Conservation (phyloP, 2,888 invertebrate species). For the Drosophila paramelanica region DNA sequence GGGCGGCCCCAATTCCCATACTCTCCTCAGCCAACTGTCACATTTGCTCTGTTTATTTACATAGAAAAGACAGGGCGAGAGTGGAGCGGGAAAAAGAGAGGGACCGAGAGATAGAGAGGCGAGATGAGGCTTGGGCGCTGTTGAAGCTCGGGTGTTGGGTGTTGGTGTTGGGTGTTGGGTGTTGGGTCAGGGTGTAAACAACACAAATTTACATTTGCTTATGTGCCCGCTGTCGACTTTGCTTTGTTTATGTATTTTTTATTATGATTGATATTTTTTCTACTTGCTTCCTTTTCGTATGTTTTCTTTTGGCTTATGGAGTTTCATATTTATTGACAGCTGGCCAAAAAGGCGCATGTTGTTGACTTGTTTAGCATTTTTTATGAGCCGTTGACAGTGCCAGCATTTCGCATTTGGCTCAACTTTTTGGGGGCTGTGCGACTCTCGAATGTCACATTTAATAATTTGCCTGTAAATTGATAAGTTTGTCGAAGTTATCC, state of each 20-base stretch:
- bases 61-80: not conserved
- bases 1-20: slow-evolving; percentile 21
- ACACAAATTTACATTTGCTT: slow-evolving; percentile 65
- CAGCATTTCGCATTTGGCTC: slow-evolving; percentile 39
- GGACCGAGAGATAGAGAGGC: not conserved
- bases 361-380: slow-evolving; percentile 72
- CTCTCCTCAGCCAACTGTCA: slow-evolving; percentile 55
- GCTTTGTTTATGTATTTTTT: slow-evolving; percentile 72
- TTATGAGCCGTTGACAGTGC: slow-evolving; percentile 61
- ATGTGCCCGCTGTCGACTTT: slow-evolving; percentile 60
- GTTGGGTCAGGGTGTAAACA: slow-evolving; percentile 27
- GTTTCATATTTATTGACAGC: slow-evolving; percentile 71
- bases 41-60: slow-evolving; percentile 60
- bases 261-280: slow-evolving; percentile 72
- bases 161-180: not conserved
- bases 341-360: slow-evolving; percentile 61
- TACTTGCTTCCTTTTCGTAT: slow-evolving; percentile 22
- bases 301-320: slow-evolving; percentile 33
- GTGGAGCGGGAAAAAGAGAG: not conserved
- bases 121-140: not conserved
- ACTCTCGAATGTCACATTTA: slow-evolving; percentile 60
- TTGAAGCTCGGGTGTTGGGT: not conserved
- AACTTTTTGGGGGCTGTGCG: slow-evolving; percentile 11
- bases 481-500: slow-evolving; percentile 27
- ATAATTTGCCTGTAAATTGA: slow-evolving; percentile 57